Conservation (phyloP, 2,797 vertebrate genomes). For the Chloroceryle amazona region DNA sequence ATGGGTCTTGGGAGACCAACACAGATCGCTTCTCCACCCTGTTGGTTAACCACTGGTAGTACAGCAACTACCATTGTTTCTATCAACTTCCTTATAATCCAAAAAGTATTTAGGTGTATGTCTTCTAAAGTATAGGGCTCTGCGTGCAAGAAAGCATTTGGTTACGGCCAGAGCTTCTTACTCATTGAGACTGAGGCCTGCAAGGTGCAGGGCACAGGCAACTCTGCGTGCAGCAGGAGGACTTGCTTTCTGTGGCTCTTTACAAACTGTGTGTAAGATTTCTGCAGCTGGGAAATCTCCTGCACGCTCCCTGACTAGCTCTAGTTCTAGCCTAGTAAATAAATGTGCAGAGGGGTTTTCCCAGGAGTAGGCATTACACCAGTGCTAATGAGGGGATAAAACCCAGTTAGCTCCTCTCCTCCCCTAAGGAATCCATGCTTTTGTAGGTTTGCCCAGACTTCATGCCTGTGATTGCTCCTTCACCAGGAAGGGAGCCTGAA, state of each 20-base stretch:
- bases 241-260: background rate
- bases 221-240: background rate
- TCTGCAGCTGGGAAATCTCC: background rate
- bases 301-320: background rate
- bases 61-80: background rate
- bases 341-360: background rate
- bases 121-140: background rate
- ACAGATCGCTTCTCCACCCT: background rate
- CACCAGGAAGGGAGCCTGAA: background rate
- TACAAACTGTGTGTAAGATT: background rate
- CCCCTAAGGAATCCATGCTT: background rate
- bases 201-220: background rate
- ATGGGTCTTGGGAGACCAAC: background rate
- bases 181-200: background rate
- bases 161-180: background rate
- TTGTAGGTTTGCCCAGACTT: background rate
- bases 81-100: background rate
- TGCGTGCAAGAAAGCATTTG: background rate
- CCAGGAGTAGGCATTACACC: background rate
- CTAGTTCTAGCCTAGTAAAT: background rate
- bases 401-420: background rate
- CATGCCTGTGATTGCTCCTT: background rate
- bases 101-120: background rate
- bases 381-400: background rate
- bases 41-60: background rate